These are phyloP conservation scores for Acanthopagrus latus DNA, from an alignment of 2,797 vertebrate species.

Conservation along the genomic window DNA sequence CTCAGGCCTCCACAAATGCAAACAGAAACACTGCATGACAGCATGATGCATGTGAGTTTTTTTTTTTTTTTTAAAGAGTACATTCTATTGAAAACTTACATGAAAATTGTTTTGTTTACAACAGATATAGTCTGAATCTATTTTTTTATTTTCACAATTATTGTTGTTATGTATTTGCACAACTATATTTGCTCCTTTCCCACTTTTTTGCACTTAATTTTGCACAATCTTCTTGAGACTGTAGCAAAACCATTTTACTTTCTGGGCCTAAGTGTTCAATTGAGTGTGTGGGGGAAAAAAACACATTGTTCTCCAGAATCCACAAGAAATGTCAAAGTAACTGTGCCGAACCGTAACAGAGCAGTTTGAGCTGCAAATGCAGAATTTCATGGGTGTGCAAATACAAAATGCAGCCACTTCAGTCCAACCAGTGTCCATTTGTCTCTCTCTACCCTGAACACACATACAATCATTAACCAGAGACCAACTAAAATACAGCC, in stretches of 20 bases:
- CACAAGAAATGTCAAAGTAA: not conserved
- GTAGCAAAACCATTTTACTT: not conserved
- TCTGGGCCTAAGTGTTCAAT: not conserved
- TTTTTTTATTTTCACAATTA: not conserved
- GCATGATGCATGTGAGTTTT: not conserved
- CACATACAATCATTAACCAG: slow-evolving; percentile 17
- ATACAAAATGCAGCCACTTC: not conserved
- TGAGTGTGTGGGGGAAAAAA: not conserved
- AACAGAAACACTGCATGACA: not conserved
- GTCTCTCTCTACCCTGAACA: not conserved
- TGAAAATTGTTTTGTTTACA: not conserved
- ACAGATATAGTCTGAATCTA: not conserved
- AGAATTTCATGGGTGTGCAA: not conserved
- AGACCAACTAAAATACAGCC: not conserved
- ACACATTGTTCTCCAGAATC: not conserved
- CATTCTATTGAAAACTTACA: not conserved
- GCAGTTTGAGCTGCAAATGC: not conserved
- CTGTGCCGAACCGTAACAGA: not conserved
- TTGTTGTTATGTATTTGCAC: not conserved
- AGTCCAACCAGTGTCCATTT: not conserved
- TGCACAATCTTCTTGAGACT: not conserved
- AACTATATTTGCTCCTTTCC: not conserved
- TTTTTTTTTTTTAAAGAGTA: too few species aligned
- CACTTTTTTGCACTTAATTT: not conserved
- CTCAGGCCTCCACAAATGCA: not conserved